Evolutionary conservation across 2,888 invertebrate species (phyloP).

Genomic region (Geophilus truncorum): DNA sequence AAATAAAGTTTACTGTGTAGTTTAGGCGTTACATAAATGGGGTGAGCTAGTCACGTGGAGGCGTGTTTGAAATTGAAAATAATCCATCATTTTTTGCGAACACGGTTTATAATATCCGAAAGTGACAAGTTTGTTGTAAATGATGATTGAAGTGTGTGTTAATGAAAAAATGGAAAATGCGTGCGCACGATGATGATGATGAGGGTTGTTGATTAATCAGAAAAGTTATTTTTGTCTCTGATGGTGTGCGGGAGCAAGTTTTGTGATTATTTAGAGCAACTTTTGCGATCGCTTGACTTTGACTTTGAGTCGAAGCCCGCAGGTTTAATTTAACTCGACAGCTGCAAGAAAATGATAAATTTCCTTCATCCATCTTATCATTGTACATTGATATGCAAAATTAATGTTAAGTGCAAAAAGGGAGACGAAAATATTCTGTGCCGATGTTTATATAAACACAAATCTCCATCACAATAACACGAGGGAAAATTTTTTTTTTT

Average conservation of each 20-base stretch:
- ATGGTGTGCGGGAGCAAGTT: neutral
- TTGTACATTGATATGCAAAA: conserved; percentile 33
- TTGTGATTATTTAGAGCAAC: too few relatives aligned
- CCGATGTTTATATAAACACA: neutral
- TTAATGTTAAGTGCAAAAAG: conserved; percentile 28
- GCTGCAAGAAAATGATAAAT: conserved; percentile 33
- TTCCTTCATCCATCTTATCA: conserved; percentile 31
- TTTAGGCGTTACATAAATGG: neutral
- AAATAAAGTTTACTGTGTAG: neutral
- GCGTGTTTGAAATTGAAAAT: conserved; percentile 13
- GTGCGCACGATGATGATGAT: neutral
- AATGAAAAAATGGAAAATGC: conserved; percentile 17
- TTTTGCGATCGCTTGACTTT: too few relatives aligned
- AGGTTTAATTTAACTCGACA: conserved; percentile 28
- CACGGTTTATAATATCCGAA: conserved; percentile 13
- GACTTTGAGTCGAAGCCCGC: neutral
- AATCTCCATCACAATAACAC: conserved; percentile 6
- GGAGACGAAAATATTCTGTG: neutral
- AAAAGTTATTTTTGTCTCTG: conserved; percentile 1
- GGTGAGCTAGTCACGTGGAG: neutral
- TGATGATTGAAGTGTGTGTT: conserved; percentile 9
- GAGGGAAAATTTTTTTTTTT: neutral
- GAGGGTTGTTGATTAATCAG: conserved; percentile 8
- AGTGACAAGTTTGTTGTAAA: conserved; percentile 24
- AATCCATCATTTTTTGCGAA: conserved; percentile 20